Base-by-base conservation (phyloP, 1,140 invertebrate genomes). In the Elymnias hypermnestra region DNA sequence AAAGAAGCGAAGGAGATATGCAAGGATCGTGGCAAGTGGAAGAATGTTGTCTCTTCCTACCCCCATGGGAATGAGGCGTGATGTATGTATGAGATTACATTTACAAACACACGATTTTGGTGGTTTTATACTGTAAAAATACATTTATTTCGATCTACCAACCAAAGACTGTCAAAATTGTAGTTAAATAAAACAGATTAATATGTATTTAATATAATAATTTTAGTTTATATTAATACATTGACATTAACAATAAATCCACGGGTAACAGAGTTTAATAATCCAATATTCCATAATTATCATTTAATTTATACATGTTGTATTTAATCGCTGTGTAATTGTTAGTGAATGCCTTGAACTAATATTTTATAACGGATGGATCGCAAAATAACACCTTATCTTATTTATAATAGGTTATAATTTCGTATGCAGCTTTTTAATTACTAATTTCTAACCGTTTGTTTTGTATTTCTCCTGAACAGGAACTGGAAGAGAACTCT, bases 321-420 rank as follows among this genome's bases (percentile, higher is more conserved):
- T 39, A 25, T 39, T 13, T 39, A 38, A 38, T 23, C 6, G 21
- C 3, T n/a, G n/a, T 12, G 19, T 38, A 39, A 39, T 28, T 29
- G 13, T n/a, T n/a, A 12, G 13, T 38, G 21, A 39, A 47, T 40
- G 45, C 45, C 45, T 47, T 38, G 22, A 36, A 50, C 39, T 50
- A 38, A 51, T 39, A 41, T 42, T 14, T 7, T 42, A 6, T 21
- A 12, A 35, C 21, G 38, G 47, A 51, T 51, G 48, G 48, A 51
- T 51, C 39, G 33, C 48, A 51, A 47, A 18, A 36, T 12, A 15
- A 41, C 28, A 25, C 13, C 15, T 13, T 31, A 21, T 29, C 1
- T 1, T 17, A 7, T 12, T 40, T 8, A 14, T 7, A 5, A 23
- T 39, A 39, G 22, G 15, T n/a, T 8, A 10, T 39, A 39, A 39